These are phyloP conservation scores for Hycleus cichorii DNA, from an alignment of 1,140 invertebrate species.

Conservation along the genomic window DNA sequence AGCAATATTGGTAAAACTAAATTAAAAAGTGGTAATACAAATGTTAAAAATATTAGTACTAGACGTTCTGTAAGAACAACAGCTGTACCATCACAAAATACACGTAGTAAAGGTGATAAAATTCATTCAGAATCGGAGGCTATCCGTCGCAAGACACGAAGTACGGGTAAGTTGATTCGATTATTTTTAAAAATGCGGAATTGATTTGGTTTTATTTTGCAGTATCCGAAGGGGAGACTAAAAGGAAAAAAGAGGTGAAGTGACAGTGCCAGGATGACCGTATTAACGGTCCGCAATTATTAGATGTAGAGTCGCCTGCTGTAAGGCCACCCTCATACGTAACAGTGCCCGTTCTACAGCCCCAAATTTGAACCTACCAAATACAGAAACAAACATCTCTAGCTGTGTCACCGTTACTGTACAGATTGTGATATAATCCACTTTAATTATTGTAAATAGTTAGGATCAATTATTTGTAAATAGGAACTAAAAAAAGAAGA, in stretches of 20 bases:
- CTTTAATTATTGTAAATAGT: constrained; percentile 32
- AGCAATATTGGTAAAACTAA: neutral
- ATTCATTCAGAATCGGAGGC: constrained; percentile 30
- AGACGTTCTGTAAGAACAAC: constrained; percentile 30
- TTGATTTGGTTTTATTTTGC: constrained; percentile 12
- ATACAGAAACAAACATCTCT: constrained; percentile 16
- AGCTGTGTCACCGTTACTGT: constrained; percentile 26
- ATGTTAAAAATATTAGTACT: constrained; percentile 32
- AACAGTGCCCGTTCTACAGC: constrained; percentile 22
- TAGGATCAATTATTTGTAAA: constrained; percentile 20
- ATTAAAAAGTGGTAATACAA: constrained; percentile 6
- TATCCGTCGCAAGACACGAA: constrained; percentile 53
- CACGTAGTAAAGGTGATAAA: constrained; percentile 36
- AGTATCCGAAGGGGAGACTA: constrained; percentile 37
- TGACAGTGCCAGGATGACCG: constrained; percentile 37
- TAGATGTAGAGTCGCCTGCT: constrained; percentile 19
- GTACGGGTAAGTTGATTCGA: constrained; percentile 47
- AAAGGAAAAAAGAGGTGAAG: constrained; percentile 40
- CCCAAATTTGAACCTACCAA: constrained; percentile 28
- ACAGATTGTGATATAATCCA: constrained; percentile 37
- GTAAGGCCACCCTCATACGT: constrained; percentile 16
- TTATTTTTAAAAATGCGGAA: neutral
- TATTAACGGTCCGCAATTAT: constrained; percentile 15
- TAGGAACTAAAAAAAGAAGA: neutral
- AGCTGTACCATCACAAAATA: constrained; percentile 32